Percentiles rank a stretch among this genome's conserved stretches.
These are phyloP conservation scores for Exocentrus adspersus DNA, from an alignment of 2,888 invertebrate genomes.

Conservation along the genomic window DNA sequence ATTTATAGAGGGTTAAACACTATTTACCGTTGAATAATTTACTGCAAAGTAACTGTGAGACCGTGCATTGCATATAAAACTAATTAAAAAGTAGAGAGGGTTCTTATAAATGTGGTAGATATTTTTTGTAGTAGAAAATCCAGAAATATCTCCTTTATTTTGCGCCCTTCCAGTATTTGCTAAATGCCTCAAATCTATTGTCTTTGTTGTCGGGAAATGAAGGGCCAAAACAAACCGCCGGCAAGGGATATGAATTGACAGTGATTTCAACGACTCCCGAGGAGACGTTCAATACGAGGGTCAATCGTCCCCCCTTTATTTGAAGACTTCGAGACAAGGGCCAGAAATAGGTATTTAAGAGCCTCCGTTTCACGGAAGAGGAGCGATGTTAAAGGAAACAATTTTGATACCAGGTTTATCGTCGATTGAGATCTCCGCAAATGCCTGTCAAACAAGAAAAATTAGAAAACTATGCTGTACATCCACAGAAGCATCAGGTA, in stretches of 20 bases:
- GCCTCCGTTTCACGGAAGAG: slow-evolving; percentile 31
- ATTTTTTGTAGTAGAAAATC: neutral
- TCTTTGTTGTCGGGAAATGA: slow-evolving; percentile 2
- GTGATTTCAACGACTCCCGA: slow-evolving; percentile 29
- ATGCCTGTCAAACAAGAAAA: neutral
- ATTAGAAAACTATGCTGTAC: too few species aligned
- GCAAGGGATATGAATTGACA: slow-evolving; percentile 26
- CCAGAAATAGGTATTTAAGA: slow-evolving; percentile 31
- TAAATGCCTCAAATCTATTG: neutral
- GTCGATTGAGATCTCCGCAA: neutral
- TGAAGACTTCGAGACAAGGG: slow-evolving; percentile 31
- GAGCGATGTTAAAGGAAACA: slow-evolving; percentile 29
- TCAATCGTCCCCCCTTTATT: slow-evolving; percentile 30
- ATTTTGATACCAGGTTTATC: slow-evolving; percentile 25
- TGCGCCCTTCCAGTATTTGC: neutral
- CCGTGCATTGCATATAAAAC: neutral
- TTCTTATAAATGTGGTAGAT: too few species aligned
- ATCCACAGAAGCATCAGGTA: too few species aligned
- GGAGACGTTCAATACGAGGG: slow-evolving; percentile 25
- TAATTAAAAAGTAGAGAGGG: too few species aligned
- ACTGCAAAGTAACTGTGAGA: slow-evolving; percentile 21
- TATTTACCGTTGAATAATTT: slow-evolving; percentile 25
- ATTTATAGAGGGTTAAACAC: slow-evolving; percentile 31
- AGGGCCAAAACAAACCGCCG: neutral
- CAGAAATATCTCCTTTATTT: neutral